Evolutionary conservation across 2,888 invertebrate genomes (phyloP).

Genomic region (Hetaerina titia): DNA sequence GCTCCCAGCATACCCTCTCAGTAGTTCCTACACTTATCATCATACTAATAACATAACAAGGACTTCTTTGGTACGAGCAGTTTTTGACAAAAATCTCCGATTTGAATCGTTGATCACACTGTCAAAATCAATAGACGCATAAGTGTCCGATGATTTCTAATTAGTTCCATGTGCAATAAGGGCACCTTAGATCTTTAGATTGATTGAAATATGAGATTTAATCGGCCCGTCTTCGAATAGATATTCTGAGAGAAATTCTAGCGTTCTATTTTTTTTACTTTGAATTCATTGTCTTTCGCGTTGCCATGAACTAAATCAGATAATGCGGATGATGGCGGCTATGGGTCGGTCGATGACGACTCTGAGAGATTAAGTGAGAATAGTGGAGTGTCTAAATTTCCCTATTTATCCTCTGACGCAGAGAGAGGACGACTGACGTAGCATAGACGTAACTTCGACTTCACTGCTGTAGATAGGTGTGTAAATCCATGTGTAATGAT

Average conservation of each 20-base stretch:
- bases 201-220: background rate
- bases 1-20: too few species aligned
- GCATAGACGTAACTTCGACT: too few species aligned
- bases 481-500: too few species aligned
- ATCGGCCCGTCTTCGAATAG: background rate
- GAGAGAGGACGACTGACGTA: too few species aligned
- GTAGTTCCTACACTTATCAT: too few species aligned
- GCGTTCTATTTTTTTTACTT: background rate
- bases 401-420: too few species aligned
- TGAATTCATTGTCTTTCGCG: background rate
- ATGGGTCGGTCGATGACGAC: background rate
- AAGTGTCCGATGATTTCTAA: background rate
- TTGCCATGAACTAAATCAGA: constrained; percentile 1
- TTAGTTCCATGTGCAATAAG: background rate
- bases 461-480: too few species aligned
- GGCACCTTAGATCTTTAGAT: background rate
- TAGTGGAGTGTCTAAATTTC: background rate
- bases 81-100: too few species aligned
- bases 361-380: background rate
- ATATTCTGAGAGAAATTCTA: background rate
- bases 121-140: background rate
- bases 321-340: background rate
- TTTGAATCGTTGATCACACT: too few species aligned
- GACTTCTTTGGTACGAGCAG: too few species aligned
- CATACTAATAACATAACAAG: too few species aligned